Evolutionary conservation across 2,113 vertebrate species (phyloP).

Genomic region (Anser brachyrhynchus): DNA sequence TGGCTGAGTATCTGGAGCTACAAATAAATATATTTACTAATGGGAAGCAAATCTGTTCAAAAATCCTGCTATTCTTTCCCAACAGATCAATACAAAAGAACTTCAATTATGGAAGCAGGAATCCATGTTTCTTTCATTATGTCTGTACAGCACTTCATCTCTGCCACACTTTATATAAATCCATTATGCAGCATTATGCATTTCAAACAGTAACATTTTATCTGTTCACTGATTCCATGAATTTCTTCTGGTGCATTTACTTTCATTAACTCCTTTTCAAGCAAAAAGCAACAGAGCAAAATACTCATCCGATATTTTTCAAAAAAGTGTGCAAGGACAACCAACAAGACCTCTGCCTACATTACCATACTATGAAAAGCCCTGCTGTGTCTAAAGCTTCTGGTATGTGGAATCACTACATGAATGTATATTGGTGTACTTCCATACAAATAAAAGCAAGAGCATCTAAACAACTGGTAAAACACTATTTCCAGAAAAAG

Average conservation of each 20-base stretch:
- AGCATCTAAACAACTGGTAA: background rate
- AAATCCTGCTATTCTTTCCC: conserved; percentile 14
- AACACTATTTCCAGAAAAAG: background rate
- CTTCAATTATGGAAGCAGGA: conserved; percentile 19
- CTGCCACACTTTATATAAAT: background rate
- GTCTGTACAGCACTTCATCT: background rate
- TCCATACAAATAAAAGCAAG: background rate
- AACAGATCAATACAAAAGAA: conserved; percentile 15
- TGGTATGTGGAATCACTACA: background rate
- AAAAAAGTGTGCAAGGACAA: background rate
- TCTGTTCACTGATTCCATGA: background rate
- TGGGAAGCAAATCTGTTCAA: conserved; percentile 21
- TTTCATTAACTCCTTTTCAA: conserved; percentile 33
- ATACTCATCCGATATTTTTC: background rate
- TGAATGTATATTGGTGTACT: background rate
- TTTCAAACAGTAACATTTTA: conserved; percentile 6
- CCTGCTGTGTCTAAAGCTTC: background rate
- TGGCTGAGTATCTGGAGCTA: background rate
- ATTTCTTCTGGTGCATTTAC: background rate
- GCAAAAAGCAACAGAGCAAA: background rate
- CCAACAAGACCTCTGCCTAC: background rate
- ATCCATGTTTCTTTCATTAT: background rate
- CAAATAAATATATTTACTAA: conserved; percentile 46
- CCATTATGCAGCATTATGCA: background rate
- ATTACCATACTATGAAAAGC: background rate